These are phyloP conservation scores for Palythoa caribaeorum DNA, from an alignment of 92 coral and sea anemone species.

Conservation along the genomic window DNA sequence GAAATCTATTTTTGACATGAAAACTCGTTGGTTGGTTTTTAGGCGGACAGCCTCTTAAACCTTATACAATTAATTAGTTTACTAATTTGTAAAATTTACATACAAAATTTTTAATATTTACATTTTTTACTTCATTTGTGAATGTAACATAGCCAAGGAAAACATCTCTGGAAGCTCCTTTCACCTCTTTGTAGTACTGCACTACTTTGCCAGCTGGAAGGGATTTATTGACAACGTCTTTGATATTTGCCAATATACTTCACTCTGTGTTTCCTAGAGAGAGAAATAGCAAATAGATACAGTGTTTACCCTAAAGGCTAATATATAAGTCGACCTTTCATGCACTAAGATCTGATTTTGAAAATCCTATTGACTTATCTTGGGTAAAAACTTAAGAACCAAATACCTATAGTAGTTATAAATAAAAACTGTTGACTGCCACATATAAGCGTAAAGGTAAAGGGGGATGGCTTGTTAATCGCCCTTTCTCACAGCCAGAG, in stretches of 20 bases:
- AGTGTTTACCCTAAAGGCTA: neutral
- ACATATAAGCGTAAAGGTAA: no score
- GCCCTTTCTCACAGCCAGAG: no score
- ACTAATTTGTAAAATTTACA: no score
- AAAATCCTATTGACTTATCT: neutral
- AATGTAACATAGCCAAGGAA: constrained; percentile 8
- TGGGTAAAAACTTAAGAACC: neutral
- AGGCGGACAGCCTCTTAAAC: no score
- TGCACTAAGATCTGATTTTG: neutral
- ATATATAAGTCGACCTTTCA: neutral
- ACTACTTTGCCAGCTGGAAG: constrained; percentile 12
- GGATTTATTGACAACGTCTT: neutral
- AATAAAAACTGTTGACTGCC: no score
- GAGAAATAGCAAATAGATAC: neutral
- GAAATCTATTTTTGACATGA: no score
- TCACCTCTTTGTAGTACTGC: constrained; percentile 6
- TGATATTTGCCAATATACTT: constrained; percentile 7
- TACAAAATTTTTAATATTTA: neutral
- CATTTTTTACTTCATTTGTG: neutral
- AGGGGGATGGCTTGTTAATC: no score
- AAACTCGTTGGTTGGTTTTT: no score
- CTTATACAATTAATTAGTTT: no score
- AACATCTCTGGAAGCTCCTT: constrained; percentile 4
- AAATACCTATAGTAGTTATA: neutral
- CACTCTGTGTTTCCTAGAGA: constrained; percentile 1